phyloP scores from a whole-genome alignment of 1,140 invertebrate genomes.

The Eumeta japonica region DNA sequence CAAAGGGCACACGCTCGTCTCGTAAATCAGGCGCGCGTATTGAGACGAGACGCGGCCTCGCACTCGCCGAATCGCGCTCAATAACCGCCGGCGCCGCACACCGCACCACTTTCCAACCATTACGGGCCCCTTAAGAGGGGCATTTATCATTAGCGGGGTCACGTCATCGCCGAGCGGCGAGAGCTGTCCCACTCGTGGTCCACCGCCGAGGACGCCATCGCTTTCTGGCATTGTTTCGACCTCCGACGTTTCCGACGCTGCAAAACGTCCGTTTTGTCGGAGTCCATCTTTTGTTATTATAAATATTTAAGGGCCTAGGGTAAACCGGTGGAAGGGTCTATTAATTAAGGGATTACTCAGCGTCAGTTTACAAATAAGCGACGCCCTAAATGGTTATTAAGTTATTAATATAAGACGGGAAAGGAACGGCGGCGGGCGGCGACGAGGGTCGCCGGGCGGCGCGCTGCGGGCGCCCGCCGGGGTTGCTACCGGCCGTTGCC shows the following conservation, averaged over 20 bases:
- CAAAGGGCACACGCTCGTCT: slow-evolving; percentile 55
- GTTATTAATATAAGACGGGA: slow-evolving; percentile 36
- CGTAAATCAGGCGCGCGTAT: slow-evolving; percentile 54
- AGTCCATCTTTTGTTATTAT: too few relatives aligned
- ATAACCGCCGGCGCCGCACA: slow-evolving; percentile 25
- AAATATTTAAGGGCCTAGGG: too few relatives aligned
- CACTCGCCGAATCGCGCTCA: slow-evolving; percentile 39
- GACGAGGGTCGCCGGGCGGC: slow-evolving; percentile 15
- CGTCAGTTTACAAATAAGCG: too few relatives aligned
- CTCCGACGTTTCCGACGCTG: too few relatives aligned
- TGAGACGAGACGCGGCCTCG: slow-evolving; percentile 34
- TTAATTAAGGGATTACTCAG: too few relatives aligned
- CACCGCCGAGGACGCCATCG: too few relatives aligned
- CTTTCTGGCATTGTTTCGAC: too few relatives aligned
- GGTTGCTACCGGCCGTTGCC: slow-evolving; percentile 34
- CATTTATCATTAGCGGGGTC: slow-evolving; percentile 30
- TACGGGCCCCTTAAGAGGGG: slow-evolving; percentile 32
- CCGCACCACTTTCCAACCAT: slow-evolving; percentile 32
- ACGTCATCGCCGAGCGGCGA: slow-evolving; percentile 13
- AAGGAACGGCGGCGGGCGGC: slow-evolving; percentile 16
- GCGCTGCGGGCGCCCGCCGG: slow-evolving; percentile 35
- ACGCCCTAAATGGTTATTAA: slow-evolving; percentile 48
- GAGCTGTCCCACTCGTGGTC: too few relatives aligned
- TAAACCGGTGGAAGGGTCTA: too few relatives aligned
- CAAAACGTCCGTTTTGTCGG: too few relatives aligned